A percentile compares a stretch with the other conserved stretches of the same genome.
These are phyloP conservation scores for Meganola albula DNA, from an alignment of 2,888 invertebrate species.

Conservation along the genomic window DNA sequence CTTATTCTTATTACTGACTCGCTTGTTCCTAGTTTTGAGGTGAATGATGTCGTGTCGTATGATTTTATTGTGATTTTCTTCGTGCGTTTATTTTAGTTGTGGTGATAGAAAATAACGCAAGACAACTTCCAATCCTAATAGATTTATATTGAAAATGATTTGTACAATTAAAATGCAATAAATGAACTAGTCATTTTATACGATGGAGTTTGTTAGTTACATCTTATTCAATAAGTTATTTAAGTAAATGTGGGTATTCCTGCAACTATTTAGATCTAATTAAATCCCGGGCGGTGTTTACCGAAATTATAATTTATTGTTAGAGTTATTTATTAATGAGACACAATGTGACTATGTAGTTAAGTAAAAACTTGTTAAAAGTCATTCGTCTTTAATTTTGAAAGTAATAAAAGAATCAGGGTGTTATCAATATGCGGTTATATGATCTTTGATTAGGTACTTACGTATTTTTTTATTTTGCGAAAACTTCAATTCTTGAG, in stretches of 20 bases:
- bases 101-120: slow-evolving; percentile 51
- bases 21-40: slow-evolving; percentile 62
- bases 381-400: slow-evolving; percentile 26
- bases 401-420: too few relatives aligned
- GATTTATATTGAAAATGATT: slow-evolving; percentile 44
- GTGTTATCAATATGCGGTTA: too few relatives aligned
- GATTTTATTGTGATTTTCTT: slow-evolving; percentile 54
- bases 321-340: slow-evolving; percentile 57
- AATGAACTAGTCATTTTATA: slow-evolving; percentile 69
- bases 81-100: slow-evolving; percentile 54
- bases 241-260: slow-evolving; percentile 54
- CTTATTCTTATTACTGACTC: slow-evolving; percentile 61
- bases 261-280: slow-evolving; percentile 60
- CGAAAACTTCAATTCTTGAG: too few relatives aligned
- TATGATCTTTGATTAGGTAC: too few relatives aligned
- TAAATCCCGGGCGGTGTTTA: slow-evolving; percentile 52
- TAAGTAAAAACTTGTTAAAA: slow-evolving; percentile 52
- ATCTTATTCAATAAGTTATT: slow-evolving; percentile 50
- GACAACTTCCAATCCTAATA: slow-evolving; percentile 60
- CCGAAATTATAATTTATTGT: slow-evolving; percentile 51
- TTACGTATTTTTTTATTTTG: too few relatives aligned
- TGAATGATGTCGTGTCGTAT: slow-evolving; percentile 57
- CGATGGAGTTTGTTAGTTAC: slow-evolving; percentile 66
- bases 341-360: slow-evolving; percentile 60
- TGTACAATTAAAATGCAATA: slow-evolving; percentile 54